Conservation (phyloP, 2,113 vertebrate genomes). For the Vulpes lagopus region DNA sequence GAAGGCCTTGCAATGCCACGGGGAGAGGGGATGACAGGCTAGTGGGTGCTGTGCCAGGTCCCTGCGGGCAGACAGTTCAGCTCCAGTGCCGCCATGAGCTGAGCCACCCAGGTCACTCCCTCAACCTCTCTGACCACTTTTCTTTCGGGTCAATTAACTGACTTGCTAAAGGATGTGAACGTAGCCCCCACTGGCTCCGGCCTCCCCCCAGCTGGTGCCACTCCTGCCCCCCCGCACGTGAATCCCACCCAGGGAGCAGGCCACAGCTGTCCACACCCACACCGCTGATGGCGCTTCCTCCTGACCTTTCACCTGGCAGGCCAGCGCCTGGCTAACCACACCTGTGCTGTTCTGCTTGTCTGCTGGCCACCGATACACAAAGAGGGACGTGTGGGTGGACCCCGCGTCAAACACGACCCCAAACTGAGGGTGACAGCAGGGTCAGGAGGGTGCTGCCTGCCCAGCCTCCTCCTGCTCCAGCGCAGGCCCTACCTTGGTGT, state of each 20-base stretch:
- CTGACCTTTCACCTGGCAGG: constrained; percentile 90
- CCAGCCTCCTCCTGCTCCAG: accelerated
- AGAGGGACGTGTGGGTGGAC: constrained; percentile 94
- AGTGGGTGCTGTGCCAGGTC: accelerated
- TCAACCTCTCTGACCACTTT: neutral
- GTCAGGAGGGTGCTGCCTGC: neutral
- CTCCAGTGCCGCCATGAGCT: neutral
- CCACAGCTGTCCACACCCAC: accelerated
- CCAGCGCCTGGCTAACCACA: constrained; percentile 91
- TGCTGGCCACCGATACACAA: constrained; percentile 92
- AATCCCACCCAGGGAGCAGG: neutral
- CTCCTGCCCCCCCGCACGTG: too few species aligned
- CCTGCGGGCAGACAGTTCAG: neutral
- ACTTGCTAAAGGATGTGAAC: accelerated
- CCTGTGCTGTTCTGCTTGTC: constrained; percentile 94
- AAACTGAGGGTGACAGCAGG: constrained; percentile 85
- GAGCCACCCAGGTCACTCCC: accelerated
- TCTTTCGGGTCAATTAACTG: accelerated
- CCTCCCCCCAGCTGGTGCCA: accelerated
- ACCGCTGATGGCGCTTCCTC: accelerated
- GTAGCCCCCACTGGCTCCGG: neutral
- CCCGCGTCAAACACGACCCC: constrained; percentile 95
- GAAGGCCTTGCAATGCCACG: accelerated
- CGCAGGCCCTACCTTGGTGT: constrained; percentile 76
- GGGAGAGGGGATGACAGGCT: neutral